Conservation (phyloP, 2,113 vertebrate genomes). For the Empidonax traillii region DNA sequence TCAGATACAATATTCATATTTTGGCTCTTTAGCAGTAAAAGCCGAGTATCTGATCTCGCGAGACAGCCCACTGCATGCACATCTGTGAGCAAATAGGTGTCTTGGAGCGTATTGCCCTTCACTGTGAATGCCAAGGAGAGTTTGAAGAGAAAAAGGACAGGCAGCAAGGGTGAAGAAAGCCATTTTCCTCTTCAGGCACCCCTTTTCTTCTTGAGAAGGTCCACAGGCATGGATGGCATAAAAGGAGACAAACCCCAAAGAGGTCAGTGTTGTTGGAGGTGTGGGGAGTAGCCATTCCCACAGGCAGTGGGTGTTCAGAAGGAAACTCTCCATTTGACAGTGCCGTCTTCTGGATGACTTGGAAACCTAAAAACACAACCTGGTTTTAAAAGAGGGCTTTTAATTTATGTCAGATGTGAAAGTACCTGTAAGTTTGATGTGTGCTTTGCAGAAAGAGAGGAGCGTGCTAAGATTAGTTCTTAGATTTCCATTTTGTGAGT, state of each 20-base stretch:
- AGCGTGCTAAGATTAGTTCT: neutral
- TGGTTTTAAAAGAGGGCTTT: constrained; percentile 19
- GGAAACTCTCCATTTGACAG: constrained; percentile 58
- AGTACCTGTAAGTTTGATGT: neutral
- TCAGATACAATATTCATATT: neutral
- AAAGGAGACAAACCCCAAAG: neutral
- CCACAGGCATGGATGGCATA: accelerated
- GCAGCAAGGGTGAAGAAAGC: neutral
- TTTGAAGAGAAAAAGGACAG: neutral
- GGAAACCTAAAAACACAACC: constrained; percentile 4
- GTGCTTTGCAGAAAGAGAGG: neutral
- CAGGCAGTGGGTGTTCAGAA: neutral
- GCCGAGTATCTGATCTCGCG: neutral
- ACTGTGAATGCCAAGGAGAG: neutral
- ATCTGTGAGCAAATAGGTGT: accelerated
- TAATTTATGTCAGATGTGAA: constrained; percentile 25
- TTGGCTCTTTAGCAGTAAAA: neutral
- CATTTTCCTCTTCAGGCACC: neutral
- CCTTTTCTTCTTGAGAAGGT: neutral
- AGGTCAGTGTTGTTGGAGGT: neutral
- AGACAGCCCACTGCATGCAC: neutral
- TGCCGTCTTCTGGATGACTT: neutral
- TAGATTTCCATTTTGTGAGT: neutral
- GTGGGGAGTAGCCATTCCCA: neutral
- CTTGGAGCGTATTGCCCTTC: neutral